A percentile compares a stretch with the other conserved stretches of the same genome.
These are phyloP conservation scores for Drosophila mauritiana DNA, from an alignment of 1,140 invertebrate species.

Conservation along the genomic window DNA sequence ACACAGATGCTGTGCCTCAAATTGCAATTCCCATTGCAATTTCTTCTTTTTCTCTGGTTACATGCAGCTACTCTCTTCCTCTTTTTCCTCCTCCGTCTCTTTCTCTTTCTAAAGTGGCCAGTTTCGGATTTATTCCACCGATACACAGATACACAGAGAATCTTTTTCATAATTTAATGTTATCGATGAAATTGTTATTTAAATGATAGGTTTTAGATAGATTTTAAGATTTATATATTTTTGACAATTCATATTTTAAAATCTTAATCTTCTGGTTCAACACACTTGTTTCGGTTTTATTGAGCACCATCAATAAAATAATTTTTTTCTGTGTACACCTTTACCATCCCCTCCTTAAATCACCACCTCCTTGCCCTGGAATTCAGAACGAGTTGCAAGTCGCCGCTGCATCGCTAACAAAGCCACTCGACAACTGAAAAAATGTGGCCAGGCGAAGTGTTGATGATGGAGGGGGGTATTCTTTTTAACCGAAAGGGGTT, in stretches of 20 bases:
- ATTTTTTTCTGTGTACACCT: not conserved
- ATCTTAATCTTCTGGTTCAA: too few relatives aligned
- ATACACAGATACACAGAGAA: conserved; percentile 1
- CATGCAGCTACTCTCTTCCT: conserved; percentile 24
- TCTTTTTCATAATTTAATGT: too few relatives aligned
- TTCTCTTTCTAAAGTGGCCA: conserved; percentile 43
- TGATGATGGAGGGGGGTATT: conserved; percentile 31
- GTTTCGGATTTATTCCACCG: conserved; percentile 27
- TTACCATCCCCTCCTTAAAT: conserved; percentile 6
- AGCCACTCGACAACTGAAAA: conserved; percentile 77
- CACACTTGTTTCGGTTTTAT: too few relatives aligned
- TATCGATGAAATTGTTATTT: too few relatives aligned
- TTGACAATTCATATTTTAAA: too few relatives aligned
- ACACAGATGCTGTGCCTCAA: conserved; percentile 33
- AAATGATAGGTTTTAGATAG: too few relatives aligned
- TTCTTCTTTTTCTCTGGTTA: conserved; percentile 37
- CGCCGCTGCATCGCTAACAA: conserved; percentile 65
- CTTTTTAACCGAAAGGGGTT: conserved; percentile 20
- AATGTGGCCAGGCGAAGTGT: conserved; percentile 57
- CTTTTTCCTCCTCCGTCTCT: not conserved
- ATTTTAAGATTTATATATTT: too few relatives aligned
- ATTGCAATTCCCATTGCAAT: conserved; percentile 41
- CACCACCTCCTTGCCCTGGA: conserved; percentile 20
- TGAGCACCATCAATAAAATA: too few relatives aligned
- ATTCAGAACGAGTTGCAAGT: conserved; percentile 65